Evolutionary conservation across 2,113 vertebrate species (phyloP), one percentile per base, ranked within the genome.

Genomic region (Muntiacus muntjak): DNA sequence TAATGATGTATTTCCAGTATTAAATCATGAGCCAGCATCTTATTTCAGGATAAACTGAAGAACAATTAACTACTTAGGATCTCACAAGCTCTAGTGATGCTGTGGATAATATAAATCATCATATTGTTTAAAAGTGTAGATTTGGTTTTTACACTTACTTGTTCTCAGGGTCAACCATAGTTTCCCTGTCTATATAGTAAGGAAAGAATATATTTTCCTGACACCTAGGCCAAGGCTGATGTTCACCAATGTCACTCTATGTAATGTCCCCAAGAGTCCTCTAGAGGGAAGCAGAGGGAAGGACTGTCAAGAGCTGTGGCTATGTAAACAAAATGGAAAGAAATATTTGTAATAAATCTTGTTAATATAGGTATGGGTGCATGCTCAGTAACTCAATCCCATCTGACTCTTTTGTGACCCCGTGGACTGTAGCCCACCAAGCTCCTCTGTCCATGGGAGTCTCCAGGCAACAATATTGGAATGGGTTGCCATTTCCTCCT

Each of bases 261-360:
- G 78, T 92, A 64, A 64, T 83, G 45, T 67, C n/a, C 78, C 58
- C 45, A 64, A 33, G 78, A 92, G 90, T 64, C 58, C 90, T 83
- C 90, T 92, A 79, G 90, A 83, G 58, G 78, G 90, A 64, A 82
- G 78, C 58, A 92, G 90, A 92, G 78, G 47, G 58, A 92, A 83
- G 58, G 25, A 64, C 54, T 92, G 78, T 83, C n/a, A 54, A 92
- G 16, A 83, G 58, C 78, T 54, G 58, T 52, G 45, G n/a, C 58
- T 82, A 92, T 3, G 1, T 30, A 83, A 92, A 54, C 90, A 60
- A 82, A 30, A 60, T 64, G 33, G 23, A 36, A 82, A 82, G 76
- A 52, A 40, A 40, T 62, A 64, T 82, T 87, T 82, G 45, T 52
- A 40, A 45, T 82, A 7, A 64, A 30, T 92, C 40, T 54, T 82